phyloP scores from a whole-genome alignment of 2,113 vertebrate genomes.

The Macroglossus sobrinus region DNA sequence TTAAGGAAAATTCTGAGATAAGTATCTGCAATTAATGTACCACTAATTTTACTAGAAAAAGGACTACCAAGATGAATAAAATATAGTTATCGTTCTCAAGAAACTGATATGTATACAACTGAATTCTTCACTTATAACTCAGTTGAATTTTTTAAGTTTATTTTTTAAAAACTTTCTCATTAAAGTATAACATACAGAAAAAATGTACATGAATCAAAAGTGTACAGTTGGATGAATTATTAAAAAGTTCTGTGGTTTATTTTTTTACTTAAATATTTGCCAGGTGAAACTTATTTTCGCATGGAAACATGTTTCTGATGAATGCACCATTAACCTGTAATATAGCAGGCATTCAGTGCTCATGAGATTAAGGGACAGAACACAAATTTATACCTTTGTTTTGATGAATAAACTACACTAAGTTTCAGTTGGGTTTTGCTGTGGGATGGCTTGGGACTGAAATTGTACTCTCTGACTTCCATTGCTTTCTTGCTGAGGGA shows the following conservation, averaged over 20 bases:
- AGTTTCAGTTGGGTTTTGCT: background rate
- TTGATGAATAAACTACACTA: background rate
- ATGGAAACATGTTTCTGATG: background rate
- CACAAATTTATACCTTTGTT: background rate
- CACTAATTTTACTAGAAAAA: background rate
- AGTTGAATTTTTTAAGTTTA: background rate
- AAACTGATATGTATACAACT: background rate
- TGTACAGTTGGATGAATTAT: background rate
- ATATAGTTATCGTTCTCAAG: background rate
- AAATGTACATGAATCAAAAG: background rate
- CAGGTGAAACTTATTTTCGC: background rate
- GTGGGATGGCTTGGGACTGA: background rate
- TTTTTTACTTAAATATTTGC: background rate
- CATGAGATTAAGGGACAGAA: background rate
- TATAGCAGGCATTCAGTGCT: background rate
- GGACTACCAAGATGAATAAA: background rate
- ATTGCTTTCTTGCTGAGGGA: background rate
- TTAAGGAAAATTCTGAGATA: no score
- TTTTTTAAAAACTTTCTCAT: background rate
- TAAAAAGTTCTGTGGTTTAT: background rate
- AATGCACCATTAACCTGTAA: background rate
- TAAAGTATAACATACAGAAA: background rate
- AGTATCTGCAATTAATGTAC: background rate
- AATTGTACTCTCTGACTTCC: background rate
- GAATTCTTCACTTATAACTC: background rate